phyloP scores from a whole-genome alignment of 1,140 invertebrate species.

The Tetragonula clypearis region DNA sequence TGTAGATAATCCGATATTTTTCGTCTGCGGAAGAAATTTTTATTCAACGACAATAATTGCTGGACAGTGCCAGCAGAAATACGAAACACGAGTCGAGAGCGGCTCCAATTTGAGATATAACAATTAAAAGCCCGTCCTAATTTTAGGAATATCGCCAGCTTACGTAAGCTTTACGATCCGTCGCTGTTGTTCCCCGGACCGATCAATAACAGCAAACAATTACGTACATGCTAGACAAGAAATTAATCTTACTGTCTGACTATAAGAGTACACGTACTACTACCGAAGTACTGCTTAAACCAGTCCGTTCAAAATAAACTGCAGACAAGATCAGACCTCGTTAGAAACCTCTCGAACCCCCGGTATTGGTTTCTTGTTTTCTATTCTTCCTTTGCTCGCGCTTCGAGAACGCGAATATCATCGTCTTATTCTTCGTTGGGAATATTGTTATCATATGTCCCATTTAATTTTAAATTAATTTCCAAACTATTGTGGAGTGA shows the following conservation, averaged over 20 bases:
- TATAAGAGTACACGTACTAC: slow-evolving; percentile 3
- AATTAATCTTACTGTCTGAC: slow-evolving; percentile 30
- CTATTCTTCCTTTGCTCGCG: background rate
- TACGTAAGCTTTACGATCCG: slow-evolving; percentile 22
- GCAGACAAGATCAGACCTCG: background rate
- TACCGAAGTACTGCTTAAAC: background rate
- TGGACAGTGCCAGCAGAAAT: too few relatives aligned
- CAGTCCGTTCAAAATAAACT: background rate
- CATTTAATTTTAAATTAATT: too few relatives aligned
- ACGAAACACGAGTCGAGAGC: too few relatives aligned
- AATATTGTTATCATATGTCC: too few relatives aligned
- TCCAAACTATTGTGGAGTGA: too few relatives aligned
- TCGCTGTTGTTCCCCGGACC: slow-evolving; percentile 9
- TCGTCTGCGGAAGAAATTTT: background rate
- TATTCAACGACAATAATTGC: background rate
- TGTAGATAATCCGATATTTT: background rate
- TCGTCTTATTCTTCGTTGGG: background rate
- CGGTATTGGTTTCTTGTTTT: background rate
- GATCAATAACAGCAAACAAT: slow-evolving; percentile 48
- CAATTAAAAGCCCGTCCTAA: slow-evolving; percentile 37
- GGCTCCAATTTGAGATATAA: background rate
- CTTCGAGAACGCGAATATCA: background rate
- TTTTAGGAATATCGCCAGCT: slow-evolving; percentile 18
- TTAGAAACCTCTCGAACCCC: background rate
- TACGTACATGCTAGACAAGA: slow-evolving; percentile 14